Evolutionary conservation across 1,140 invertebrate genomes (phyloP).

Genomic region (Scaptomyza graminum): DNA sequence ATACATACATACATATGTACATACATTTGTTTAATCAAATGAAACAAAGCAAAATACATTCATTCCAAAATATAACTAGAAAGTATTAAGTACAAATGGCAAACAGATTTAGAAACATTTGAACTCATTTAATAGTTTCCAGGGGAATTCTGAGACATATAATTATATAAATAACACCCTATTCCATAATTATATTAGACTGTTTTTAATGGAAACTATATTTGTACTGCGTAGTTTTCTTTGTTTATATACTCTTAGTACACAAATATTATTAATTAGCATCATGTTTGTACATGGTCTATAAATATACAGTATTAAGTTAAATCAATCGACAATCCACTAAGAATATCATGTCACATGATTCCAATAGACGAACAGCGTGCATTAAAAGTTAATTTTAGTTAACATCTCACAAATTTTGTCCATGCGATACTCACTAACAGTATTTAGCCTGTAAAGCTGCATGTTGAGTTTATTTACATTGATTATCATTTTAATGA

Average conservation of each 20-base stretch:
- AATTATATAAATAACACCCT: no score
- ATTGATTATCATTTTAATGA: conserved; percentile 55
- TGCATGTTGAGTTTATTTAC: conserved; percentile 44
- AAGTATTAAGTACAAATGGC: not conserved
- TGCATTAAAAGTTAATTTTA: no score
- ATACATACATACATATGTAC: conserved; percentile 1
- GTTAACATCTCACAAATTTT: not conserved
- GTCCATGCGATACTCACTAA: not conserved
- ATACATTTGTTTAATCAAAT: not conserved
- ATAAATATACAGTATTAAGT: no score
- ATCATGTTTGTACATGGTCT: no score
- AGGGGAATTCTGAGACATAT: no score
- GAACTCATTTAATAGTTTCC: no score
- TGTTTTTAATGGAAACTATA: no score
- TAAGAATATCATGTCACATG: not conserved
- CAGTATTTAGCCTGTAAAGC: conserved; percentile 32
- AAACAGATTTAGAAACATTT: not conserved
- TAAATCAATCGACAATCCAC: not conserved
- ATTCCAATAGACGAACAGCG: not conserved
- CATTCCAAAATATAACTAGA: conserved; percentile 17
- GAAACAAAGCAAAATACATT: conserved; percentile 48
- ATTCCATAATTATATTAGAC: no score
- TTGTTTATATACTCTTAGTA: no score
- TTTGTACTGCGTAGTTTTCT: no score
- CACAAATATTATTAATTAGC: no score